These are phyloP conservation scores for Simalia tracyae DNA, from an alignment of 2,797 vertebrate genomes.

Conservation along the genomic window DNA sequence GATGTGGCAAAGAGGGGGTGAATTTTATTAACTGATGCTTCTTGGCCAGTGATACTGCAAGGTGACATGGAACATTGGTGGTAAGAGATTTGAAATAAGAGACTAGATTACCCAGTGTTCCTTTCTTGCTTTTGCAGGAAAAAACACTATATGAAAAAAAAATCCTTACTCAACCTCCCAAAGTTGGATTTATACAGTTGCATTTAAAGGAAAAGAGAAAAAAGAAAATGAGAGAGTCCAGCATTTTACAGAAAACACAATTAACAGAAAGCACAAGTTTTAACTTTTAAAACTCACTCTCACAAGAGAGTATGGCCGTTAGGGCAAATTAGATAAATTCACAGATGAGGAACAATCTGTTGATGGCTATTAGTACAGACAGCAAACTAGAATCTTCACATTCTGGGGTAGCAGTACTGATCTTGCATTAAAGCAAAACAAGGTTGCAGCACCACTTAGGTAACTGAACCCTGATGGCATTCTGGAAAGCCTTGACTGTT, in stretches of 20 bases:
- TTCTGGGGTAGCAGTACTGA: not conserved
- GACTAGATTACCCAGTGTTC: slow-evolving; percentile 12
- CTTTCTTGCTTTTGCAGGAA: slow-evolving; percentile 3
- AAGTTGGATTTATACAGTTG: not conserved
- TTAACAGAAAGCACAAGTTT: not conserved
- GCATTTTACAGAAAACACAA: not conserved
- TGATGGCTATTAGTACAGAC: not conserved
- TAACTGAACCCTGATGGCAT: not conserved
- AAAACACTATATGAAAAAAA: not conserved
- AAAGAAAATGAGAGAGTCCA: not conserved
- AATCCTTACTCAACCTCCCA: not conserved
- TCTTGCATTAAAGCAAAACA: not conserved
- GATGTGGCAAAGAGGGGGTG: not conserved
- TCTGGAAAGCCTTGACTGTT: not conserved
- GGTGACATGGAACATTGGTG: not conserved
- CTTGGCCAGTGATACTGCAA: not conserved
- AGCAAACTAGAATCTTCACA: not conserved
- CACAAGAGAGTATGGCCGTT: not conserved
- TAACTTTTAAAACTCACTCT: not conserved
- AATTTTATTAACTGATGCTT: not conserved
- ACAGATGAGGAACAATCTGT: not conserved
- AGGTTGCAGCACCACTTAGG: not conserved
- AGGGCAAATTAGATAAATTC: not conserved
- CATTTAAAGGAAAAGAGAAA: not conserved
- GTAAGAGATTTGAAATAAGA: not conserved